Evolutionary conservation across 1,140 invertebrate species (phyloP), one percentile per base, ranked within the genome.

Genomic region (Rhopalosiphum maidis): DNA sequence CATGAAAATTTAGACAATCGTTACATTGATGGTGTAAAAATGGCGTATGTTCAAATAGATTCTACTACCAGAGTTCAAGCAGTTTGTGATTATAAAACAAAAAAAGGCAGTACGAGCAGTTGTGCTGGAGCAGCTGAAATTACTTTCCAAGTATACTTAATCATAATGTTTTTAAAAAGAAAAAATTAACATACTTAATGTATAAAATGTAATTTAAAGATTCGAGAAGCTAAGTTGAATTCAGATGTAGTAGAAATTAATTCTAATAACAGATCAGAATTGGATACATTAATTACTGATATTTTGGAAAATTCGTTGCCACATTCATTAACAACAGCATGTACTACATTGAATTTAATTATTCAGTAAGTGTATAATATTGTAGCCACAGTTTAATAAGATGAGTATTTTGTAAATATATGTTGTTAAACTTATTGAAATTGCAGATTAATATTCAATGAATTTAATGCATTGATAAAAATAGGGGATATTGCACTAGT

Each of bases 51-150:
- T n/a, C 91, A 93, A 85, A 55, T 86, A 7, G 82, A 93, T 54
- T 93, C 91, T 37, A 55, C 48, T 93, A 93, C 51, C 9, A 35
- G 82, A 43, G 51, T 93, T 48, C 91, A 93, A 85, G 91, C 91
- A 30, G 35, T 93, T 93, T 93, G 91, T 55, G 91, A 93, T 93
- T 93, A 83, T 11, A 93, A 86, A 86, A 54, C 23, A 37, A 93
- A 86, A 85, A 93, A 46, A 55, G 35, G 77, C 48, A 93, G 37
- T 85, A 6, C 22, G 0, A 93, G 9, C 43, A 23, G 68, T 55
- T 93, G 91, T 86, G 68, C 91, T 55, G 91, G 91, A 41, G 91
- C 91, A 21, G 91, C 91, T 54, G 82, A 93, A 93, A 93, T 93
- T 30, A 77, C 46, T 41, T 93, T 93, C 11, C 91, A 93, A 93